A percentile compares a stretch with the other conserved stretches of the same genome.
Conservation (phyloP, 2,797 vertebrate species). For the Enteromius argenteus region DNA sequence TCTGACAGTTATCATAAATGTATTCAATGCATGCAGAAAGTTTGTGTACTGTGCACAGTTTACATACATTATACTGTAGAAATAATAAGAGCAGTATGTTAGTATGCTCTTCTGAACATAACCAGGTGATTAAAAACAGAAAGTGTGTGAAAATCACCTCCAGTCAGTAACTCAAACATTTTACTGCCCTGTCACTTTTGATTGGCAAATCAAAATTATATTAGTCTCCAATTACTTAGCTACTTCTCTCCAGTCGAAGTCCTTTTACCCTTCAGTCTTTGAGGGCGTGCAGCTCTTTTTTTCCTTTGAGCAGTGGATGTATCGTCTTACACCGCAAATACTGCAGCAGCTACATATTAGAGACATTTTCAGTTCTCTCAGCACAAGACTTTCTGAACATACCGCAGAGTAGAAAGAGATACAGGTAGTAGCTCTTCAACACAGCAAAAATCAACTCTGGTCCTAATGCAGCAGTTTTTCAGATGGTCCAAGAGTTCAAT, state of each 20-base stretch:
- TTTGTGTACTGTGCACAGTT: neutral
- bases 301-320: neutral
- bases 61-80: neutral
- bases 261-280: constrained; percentile 12
- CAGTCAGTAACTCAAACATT: constrained; percentile 6
- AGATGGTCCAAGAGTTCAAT: neutral
- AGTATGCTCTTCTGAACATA: neutral
- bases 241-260: neutral
- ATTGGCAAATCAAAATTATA: constrained; percentile 38
- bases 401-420: neutral
- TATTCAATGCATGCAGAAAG: neutral
- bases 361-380: constrained; percentile 1
- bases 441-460: constrained; percentile 8
- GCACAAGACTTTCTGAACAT: constrained; percentile 3
- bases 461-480: constrained; percentile 15
- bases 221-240: neutral
- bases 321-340: neutral
- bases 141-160: neutral
- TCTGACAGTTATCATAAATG: neutral
- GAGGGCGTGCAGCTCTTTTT: neutral
- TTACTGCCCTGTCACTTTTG: constrained; percentile 27
- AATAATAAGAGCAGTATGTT: neutral
- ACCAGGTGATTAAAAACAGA: neutral
- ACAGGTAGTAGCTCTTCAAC: neutral
- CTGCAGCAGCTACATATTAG: neutral